A percentile compares a stretch with the other conserved stretches of the same genome.
Evolutionary conservation across 1,140 invertebrate genomes (phyloP).

Genomic region (Episyrphus balteatus): DNA sequence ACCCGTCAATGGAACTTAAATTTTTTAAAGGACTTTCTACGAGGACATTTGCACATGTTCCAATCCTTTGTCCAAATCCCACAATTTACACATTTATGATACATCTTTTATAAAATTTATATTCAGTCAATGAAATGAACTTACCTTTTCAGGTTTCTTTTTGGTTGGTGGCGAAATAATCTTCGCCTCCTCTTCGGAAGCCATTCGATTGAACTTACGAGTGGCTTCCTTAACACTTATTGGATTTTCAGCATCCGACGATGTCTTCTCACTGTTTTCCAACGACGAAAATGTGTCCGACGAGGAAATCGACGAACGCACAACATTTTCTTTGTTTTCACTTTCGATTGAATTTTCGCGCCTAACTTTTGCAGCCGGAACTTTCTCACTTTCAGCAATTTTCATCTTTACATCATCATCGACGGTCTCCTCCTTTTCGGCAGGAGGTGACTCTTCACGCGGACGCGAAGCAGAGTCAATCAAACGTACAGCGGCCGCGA

Average conservation of each 20-base stretch:
- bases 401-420: constrained; percentile 6
- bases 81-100: too few species aligned
- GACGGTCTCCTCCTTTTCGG: constrained; percentile 5
- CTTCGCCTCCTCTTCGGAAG: constrained; percentile 57
- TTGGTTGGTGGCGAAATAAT: constrained; percentile 45
- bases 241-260: constrained; percentile 38
- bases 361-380: not conserved
- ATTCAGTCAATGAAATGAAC: too few species aligned
- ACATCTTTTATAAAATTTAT: too few species aligned
- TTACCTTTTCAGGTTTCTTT: constrained; percentile 51
- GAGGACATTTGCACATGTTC: too few species aligned
- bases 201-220: constrained; percentile 84
- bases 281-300: constrained; percentile 14
- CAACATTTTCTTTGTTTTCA: constrained; percentile 29
- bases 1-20: too few species aligned
- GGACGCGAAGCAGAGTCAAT: constrained; percentile 1
- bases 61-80: too few species aligned
- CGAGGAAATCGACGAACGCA: constrained; percentile 30
- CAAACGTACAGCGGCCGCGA: constrained; percentile 7
- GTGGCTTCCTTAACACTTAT: constrained; percentile 85
- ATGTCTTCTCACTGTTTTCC: constrained; percentile 10
- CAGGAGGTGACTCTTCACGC: not conserved
- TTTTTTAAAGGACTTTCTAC: too few species aligned
- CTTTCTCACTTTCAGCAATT: constrained; percentile 2
- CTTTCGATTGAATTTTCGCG: constrained; percentile 22